A percentile compares a stretch with the other conserved stretches of the same genome.
phyloP scores from a whole-genome alignment of 2,888 invertebrate species.

The Matsumyia berberina region DNA sequence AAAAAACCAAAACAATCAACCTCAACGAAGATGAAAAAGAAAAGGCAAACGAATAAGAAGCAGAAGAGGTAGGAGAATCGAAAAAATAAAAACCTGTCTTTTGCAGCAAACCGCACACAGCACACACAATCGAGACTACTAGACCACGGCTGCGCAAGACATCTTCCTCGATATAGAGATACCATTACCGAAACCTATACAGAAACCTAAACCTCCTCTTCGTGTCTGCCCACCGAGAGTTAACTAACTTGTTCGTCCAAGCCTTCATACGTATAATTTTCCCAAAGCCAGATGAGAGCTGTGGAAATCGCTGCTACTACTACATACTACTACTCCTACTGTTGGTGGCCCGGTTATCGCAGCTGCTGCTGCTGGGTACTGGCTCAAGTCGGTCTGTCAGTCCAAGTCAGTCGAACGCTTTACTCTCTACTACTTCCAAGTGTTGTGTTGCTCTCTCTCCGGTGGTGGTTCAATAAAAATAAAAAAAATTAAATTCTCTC shows the following conservation, averaged over 20 bases:
- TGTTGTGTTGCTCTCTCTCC: conserved; percentile 70
- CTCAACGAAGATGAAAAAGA: conserved; percentile 24
- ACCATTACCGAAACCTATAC: conserved; percentile 58
- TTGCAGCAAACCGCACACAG: conserved; percentile 19
- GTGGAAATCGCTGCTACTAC: conserved; percentile 56
- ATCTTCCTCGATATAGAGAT: conserved; percentile 61
- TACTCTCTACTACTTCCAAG: conserved; percentile 74
- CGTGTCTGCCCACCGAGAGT: conserved; percentile 28
- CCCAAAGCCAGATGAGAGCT: conserved; percentile 60
- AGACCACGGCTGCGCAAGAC: conserved; percentile 63
- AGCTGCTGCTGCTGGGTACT: conserved; percentile 72
- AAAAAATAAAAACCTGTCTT: conserved; percentile 45
- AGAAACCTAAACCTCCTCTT: conserved; percentile 18
- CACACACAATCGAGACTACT: conserved; percentile 59
- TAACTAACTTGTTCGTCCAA: conserved; percentile 66
- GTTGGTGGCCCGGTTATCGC: conserved; percentile 67
- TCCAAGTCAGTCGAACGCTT: conserved; percentile 72
- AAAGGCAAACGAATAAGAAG: conserved; percentile 10
- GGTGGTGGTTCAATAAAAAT: conserved; percentile 42
- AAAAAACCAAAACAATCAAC: conserved; percentile 18
- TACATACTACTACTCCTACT: conserved; percentile 35
- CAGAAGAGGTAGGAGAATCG: conserved; percentile 4
- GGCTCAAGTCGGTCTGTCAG: conserved; percentile 66
- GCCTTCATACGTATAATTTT: conserved; percentile 63
- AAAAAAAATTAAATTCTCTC: conserved; percentile 11